phyloP scores from a whole-genome alignment of 2,888 invertebrate genomes.

The Melanostoma mellinum region DNA sequence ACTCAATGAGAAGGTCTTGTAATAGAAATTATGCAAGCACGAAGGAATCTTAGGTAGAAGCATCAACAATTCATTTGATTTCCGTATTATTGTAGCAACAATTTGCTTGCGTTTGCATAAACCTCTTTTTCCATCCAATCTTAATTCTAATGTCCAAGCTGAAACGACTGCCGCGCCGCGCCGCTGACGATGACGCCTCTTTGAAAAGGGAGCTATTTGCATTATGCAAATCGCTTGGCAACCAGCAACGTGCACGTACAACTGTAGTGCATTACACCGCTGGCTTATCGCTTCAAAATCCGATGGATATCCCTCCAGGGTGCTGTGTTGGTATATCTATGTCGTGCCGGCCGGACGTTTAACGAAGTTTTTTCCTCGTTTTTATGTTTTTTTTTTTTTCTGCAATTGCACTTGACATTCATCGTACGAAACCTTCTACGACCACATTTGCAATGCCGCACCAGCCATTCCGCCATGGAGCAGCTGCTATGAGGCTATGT shows the following conservation, averaged over 20 bases:
- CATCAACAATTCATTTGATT: constrained; percentile 30
- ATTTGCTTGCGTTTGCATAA: constrained; percentile 32
- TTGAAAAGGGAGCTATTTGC: constrained; percentile 24
- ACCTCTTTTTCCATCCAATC: constrained; percentile 3
- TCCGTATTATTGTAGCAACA: constrained; percentile 17
- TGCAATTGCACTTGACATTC: constrained; percentile 72
- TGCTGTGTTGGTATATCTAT: constrained; percentile 25
- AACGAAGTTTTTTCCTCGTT: constrained; percentile 48
- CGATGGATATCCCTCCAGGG: constrained; percentile 56
- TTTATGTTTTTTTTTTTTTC: constrained; percentile 22
- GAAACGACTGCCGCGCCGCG: background rate
- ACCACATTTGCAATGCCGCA: constrained; percentile 18
- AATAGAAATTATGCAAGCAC: constrained; percentile 43
- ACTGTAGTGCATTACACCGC: constrained; percentile 17
- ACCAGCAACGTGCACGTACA: constrained; percentile 54
- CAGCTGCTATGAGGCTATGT: background rate
- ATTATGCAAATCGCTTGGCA: constrained; percentile 68
- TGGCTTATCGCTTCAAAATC: constrained; percentile 52
- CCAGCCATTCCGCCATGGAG: constrained; percentile 14
- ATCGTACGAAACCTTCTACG: constrained; percentile 53
- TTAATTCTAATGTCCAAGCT: too few relatives aligned
- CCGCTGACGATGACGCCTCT: constrained; percentile 3
- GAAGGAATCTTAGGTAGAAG: constrained; percentile 38
- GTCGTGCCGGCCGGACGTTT: constrained; percentile 65
- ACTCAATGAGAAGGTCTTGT: constrained; percentile 30